phyloP scores from a whole-genome alignment of 2,113 vertebrate species.

The Chaetodon trifascialis region DNA sequence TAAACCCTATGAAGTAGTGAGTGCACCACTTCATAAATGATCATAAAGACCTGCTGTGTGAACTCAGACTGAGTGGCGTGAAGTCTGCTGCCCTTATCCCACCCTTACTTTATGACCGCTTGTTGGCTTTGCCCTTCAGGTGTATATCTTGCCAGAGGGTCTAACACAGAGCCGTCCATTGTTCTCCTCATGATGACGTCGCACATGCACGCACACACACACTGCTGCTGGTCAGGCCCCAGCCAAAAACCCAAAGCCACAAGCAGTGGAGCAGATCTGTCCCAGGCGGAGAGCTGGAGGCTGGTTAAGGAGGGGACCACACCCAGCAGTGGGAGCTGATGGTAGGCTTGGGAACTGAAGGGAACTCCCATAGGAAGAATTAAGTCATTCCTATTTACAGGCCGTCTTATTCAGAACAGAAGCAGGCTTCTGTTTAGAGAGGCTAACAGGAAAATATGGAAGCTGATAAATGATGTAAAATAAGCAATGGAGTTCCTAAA shows the following conservation, averaged over 20 bases:
- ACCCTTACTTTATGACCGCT: constrained; percentile 9
- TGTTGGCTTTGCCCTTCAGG: constrained; percentile 46
- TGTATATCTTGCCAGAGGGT: constrained; percentile 48
- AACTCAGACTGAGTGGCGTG: background rate
- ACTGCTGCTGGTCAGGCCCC: constrained; percentile 13
- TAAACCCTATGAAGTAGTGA: constrained; percentile 6
- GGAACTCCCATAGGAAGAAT: constrained; percentile 74
- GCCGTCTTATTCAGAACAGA: constrained; percentile 26
- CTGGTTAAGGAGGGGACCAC: constrained; percentile 56
- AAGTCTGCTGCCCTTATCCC: constrained; percentile 29
- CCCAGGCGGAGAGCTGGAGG: constrained; percentile 25
- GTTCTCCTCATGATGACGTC: constrained; percentile 33
- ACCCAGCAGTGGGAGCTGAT: constrained; percentile 58
- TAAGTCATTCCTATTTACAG: constrained; percentile 63
- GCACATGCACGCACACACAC: background rate
- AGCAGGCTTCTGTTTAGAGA: constrained; percentile 19
- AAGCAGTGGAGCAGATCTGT: constrained; percentile 26
- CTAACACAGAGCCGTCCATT: constrained; percentile 60
- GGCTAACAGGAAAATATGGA: background rate
- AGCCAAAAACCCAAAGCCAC: constrained; percentile 49
- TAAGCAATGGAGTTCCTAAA: background rate
- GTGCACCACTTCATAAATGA: background rate
- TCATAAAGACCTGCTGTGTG: background rate
- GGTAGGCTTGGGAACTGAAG: constrained; percentile 43
- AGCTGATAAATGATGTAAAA: constrained; percentile 16